Evolutionary conservation across 2,113 vertebrate genomes (phyloP), one percentile per base, ranked within the genome.

Genomic region (Cryptomyrus ogoouensis): DNA sequence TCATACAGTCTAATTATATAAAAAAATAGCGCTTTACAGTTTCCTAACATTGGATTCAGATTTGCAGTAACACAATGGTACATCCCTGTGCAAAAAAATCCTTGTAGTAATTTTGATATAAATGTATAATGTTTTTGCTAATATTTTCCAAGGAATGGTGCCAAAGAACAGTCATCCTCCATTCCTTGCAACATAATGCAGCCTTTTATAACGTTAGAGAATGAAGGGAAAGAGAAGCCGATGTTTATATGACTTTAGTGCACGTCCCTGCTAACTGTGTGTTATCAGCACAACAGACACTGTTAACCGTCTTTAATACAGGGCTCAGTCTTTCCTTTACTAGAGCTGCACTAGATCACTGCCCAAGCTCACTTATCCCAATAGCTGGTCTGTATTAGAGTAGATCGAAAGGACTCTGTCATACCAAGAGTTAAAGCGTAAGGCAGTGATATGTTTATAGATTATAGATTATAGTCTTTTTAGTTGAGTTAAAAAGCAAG

Each of bases 121-220:
- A 93, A 93, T 94, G 94, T 95, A 95, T 92, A 93, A 94, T 93
- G 91, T 91, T 90, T 93, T 89, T 86, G 90, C 93, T 95, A 95
- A 96, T 95, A 95, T 95, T 96, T 96, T 96, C 95, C 94, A 92
- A 93, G 91, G 89, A 90, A 2, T 42, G 89, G 91, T 91, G 94
- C 95, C 94, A 94, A 94, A 91, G 89, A 92, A 89, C 84, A 91
- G n/a, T 91, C 56, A 62, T 90, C 80, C 90, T 88, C 49, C 56
- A 89, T 77, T 91, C 77, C n/a, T 58, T 56, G 74, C 35, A 80
- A 74, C 85, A 31, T 66, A 53, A 39, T 80, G 74, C 35, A 70
- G 93, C 91, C 91, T 91, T 93, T 94, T 91, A 93, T 95, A 94
- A 93, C 93, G 93, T 93, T 88, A 46, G 58, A 66, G 62, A 31